Conservation (phyloP, 2,888 invertebrate species). For the Macrophya alboannulata region DNA sequence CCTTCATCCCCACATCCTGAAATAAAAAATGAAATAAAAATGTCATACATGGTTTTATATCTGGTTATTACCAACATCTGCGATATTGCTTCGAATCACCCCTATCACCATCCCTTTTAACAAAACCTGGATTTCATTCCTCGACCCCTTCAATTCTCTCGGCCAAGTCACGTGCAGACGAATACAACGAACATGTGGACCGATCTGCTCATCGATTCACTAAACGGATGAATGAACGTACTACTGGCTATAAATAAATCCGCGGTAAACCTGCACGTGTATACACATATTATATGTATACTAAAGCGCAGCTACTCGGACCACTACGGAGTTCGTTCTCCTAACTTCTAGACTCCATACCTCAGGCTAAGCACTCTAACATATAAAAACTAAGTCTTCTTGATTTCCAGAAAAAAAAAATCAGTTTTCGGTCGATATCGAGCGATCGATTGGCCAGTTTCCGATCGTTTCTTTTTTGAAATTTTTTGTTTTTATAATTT, state of each 20-base stretch:
- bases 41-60: background rate
- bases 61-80: constrained; percentile 8
- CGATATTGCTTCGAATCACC: background rate
- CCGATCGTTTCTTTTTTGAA: no score
- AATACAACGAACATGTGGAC: constrained; percentile 30
- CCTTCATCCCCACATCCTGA: background rate
- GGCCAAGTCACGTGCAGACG: constrained; percentile 20
- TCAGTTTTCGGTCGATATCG: no score
- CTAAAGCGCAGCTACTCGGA: no score
- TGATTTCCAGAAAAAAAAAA: no score
- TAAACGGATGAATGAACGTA: constrained; percentile 52
- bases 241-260: constrained; percentile 42
- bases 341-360: no score
- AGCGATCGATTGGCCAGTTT: no score
- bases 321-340: no score
- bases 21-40: background rate
- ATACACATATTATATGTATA: no score
- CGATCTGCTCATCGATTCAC: constrained; percentile 33
- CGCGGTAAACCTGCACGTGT: background rate
- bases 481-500: no score
- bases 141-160: constrained; percentile 5
- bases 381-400: no score
- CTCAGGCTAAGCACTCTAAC: no score
- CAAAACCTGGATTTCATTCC: background rate
- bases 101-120: background rate